phyloP scores from a whole-genome alignment of 1,140 invertebrate genomes.

The Platorchestia sp. region DNA sequence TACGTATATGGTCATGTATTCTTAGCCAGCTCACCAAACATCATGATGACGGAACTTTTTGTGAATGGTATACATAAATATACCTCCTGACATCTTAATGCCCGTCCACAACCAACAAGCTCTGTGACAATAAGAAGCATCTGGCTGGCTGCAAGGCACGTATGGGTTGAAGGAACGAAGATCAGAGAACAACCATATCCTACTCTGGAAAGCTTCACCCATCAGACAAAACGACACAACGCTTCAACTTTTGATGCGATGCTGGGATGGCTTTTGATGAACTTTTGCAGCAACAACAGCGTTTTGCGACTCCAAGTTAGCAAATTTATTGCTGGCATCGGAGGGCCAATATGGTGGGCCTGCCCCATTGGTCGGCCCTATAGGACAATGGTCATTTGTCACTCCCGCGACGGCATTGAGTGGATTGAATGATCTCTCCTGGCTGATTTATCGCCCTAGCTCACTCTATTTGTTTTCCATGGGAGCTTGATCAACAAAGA shows the following conservation, averaged over 20 bases:
- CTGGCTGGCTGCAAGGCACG: background rate
- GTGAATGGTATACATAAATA: too few relatives aligned
- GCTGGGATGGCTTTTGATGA: slow-evolving; percentile 3
- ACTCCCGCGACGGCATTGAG: slow-evolving; percentile 31
- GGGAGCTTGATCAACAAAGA: slow-evolving; percentile 31
- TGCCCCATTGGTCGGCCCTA: slow-evolving; percentile 19
- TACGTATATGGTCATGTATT: too few relatives aligned
- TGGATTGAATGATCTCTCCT: slow-evolving; percentile 53
- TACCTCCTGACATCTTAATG: too few relatives aligned
- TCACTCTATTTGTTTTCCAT: slow-evolving; percentile 51
- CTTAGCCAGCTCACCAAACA: too few relatives aligned
- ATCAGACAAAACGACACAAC: slow-evolving; percentile 5
- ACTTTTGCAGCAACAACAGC: slow-evolving; percentile 17
- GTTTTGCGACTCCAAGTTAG: slow-evolving; percentile 34
- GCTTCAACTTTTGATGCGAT: background rate
- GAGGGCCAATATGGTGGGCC: slow-evolving; percentile 13
- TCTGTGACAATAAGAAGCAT: background rate
- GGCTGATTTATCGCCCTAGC: slow-evolving; percentile 26
- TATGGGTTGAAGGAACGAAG: background rate
- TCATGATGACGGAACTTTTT: too few relatives aligned
- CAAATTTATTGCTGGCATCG: background rate
- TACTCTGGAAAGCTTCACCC: background rate
- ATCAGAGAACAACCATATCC: background rate
- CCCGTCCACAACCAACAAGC: background rate
- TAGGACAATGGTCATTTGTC: slow-evolving; percentile 51